Evolutionary conservation across 1,140 invertebrate species (phyloP), one percentile per base, ranked within the genome.

Genomic region (Epicauta chinensis): DNA sequence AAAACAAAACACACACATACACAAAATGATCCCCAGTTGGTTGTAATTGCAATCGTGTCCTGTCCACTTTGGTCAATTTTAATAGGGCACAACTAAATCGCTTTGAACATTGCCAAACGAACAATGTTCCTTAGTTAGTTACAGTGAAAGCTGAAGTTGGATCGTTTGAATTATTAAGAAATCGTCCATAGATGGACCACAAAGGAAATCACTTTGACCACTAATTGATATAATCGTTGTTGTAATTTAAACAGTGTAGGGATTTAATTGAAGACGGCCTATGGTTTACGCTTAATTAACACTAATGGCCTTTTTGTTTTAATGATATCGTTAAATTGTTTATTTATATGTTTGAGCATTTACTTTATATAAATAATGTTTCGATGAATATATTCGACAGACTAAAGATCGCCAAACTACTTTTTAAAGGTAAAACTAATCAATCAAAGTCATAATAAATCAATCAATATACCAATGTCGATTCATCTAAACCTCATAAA

Each of bases 361-460:
- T 23, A 23, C 23, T 23, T 5, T 3, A 12, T 11, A 34, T 34
- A 34, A 34, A 34, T 34, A 5, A 34, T n/a, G 10, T 34, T n/a
- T n/a, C 6, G 6, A 9, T 4, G 10, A n/a, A 34, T 34, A 23
- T 34, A 10, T 34, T 12, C 2, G 10, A 34, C 32, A 34, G 11
- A 34, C 32, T 34, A 12, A 35, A 39, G 39, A 12, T 35, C 16
- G 40, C 30, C 42, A 42, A 51, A 51, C 17, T 31, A 31, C 6
- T 30, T 35, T 42, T 34, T 43, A 35, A 45, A 45, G 31, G 36
- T 55, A 52, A 36, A 49, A 55, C 32, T 36, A 44, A 59, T 59
- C 57, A 59, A 53, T 59, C 53, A 59, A 55, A 48, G 49, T 55
- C 57, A 41, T 50, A 56, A 59, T 56, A 59, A 56, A 59, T 59